These are phyloP conservation scores for Amblyjoppa proteus DNA, from an alignment of 2,888 invertebrate genomes.

Conservation along the genomic window DNA sequence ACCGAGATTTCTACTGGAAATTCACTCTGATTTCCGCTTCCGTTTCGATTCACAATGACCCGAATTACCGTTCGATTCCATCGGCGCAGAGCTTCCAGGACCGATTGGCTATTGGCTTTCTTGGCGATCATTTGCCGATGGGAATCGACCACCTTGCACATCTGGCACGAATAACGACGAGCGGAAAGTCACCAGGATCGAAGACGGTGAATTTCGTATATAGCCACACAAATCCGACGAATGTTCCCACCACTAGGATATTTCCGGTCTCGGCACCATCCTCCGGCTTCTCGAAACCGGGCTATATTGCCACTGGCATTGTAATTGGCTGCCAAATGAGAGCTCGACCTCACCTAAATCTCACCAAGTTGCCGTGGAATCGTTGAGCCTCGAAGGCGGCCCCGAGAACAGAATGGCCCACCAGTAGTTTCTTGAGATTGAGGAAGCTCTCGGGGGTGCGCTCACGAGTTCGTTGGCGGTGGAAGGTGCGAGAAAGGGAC, in stretches of 20 bases:
- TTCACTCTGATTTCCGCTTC: not conserved
- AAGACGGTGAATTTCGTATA: conserved; percentile 12
- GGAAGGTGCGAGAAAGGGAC: conserved; percentile 21
- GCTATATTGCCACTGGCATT: conserved; percentile 70
- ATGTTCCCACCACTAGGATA: conserved; percentile 27
- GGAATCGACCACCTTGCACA: conserved; percentile 12
- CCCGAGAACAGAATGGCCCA: conserved; percentile 64
- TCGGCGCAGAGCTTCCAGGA: not conserved
- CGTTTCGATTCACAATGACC: not conserved
- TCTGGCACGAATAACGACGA: conserved; percentile 9
- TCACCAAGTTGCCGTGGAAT: conserved; percentile 73
- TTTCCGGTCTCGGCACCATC: conserved; percentile 29
- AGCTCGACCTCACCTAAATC: conserved; percentile 79
- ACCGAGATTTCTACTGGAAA: not conserved
- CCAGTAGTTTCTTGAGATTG: conserved; percentile 61
- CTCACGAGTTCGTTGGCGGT: conserved; percentile 39
- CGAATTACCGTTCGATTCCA: not conserved
- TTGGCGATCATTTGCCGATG: not conserved
- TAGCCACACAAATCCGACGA: conserved; percentile 19
- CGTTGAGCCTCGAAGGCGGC: conserved; percentile 63
- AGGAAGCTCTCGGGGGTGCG: conserved; percentile 50
- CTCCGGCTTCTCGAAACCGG: not conserved
- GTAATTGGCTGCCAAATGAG: conserved; percentile 82
- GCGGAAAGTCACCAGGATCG: conserved; percentile 8
- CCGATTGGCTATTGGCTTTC: conserved; percentile 2